Conservation (phyloP, 2,113 vertebrate genomes). For the Marmota flaviventris region DNA sequence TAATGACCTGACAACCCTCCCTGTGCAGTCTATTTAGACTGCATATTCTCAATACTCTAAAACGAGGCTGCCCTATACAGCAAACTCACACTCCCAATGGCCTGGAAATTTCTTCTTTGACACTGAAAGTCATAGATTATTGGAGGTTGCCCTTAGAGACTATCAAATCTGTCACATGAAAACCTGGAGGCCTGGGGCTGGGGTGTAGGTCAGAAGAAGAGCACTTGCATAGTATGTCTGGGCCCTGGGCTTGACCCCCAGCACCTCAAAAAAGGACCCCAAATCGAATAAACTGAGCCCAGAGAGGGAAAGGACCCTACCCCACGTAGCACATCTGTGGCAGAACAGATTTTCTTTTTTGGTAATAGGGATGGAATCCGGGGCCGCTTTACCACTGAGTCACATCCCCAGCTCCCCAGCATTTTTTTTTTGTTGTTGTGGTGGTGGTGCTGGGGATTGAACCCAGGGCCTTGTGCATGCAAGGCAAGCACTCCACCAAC, state of each 20-base stretch:
- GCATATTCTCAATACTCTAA: background rate
- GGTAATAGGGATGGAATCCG: too few relatives aligned
- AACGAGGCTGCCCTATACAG: constrained; percentile 24
- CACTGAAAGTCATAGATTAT: constrained; percentile 43
- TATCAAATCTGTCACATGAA: background rate
- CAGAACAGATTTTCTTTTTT: background rate
- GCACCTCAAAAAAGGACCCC: background rate
- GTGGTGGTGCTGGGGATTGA: too few relatives aligned
- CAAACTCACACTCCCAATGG: constrained; percentile 27
- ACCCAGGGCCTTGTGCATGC: too few relatives aligned
- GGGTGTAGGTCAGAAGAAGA: background rate
- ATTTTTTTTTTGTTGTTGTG: too few relatives aligned
- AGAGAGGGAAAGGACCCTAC: background rate
- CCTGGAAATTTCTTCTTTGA: constrained; percentile 61
- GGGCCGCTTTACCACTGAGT: too few relatives aligned
- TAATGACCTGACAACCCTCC: constrained; percentile 41
- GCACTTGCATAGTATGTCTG: background rate
- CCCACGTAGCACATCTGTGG: background rate
- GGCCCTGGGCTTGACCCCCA: background rate
- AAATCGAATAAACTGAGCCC: background rate
- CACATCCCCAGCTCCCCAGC: too few relatives aligned
- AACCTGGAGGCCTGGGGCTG: background rate
- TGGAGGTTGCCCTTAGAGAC: constrained; percentile 42
- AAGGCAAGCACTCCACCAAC: too few relatives aligned
- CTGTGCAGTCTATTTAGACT: background rate